Conservation (phyloP, 2,797 vertebrate species). For the Diceros bicornis region DNA sequence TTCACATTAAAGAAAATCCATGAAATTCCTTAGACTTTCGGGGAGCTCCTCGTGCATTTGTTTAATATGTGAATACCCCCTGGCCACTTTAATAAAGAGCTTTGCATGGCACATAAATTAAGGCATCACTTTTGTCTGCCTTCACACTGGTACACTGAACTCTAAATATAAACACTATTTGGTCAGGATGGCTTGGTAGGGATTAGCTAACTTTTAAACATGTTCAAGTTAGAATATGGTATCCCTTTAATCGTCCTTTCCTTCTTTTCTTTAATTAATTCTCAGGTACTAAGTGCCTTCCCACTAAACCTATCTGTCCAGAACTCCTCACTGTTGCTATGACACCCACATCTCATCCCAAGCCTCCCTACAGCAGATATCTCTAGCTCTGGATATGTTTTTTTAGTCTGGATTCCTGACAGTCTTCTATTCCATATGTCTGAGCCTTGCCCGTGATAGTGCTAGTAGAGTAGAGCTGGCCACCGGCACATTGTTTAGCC, state of each 20-base stretch:
- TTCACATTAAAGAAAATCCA: constrained; percentile 55
- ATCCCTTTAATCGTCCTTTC: not conserved
- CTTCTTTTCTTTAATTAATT: constrained; percentile 5
- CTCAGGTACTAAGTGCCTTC: not conserved
- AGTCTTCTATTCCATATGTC: not conserved
- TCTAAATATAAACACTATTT: not conserved
- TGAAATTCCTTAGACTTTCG: not conserved
- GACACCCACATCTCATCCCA: not conserved
- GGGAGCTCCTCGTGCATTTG: constrained; percentile 10
- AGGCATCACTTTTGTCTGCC: not conserved
- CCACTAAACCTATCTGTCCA: not conserved
- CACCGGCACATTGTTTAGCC: not conserved
- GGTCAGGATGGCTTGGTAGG: not conserved
- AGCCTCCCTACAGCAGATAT: not conserved
- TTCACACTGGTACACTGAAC: not conserved
- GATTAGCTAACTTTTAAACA: constrained; percentile 25
- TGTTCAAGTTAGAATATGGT: not conserved
- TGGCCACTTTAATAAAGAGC: not conserved
- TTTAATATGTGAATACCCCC: not conserved
- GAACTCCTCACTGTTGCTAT: not conserved
- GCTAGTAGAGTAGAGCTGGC: not conserved
- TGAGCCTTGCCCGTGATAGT: not conserved
- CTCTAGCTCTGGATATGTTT: not conserved
- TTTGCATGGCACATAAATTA: not conserved
- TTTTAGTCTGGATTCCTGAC: not conserved